Evolutionary conservation across 2,888 invertebrate species (phyloP).

Genomic region (Lithodes maja): DNA sequence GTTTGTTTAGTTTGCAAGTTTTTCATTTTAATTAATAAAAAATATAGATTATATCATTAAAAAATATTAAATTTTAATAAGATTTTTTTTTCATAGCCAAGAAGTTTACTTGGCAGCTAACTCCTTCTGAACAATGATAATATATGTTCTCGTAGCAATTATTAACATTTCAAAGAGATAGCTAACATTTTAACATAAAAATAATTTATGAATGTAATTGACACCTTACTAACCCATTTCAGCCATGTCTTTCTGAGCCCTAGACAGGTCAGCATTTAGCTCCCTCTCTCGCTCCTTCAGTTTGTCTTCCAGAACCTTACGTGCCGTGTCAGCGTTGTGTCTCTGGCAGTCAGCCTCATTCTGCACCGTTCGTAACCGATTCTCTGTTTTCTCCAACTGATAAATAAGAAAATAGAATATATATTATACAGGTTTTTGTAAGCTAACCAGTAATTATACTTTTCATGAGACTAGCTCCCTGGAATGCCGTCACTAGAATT

Average conservation of each 20-base stretch:
- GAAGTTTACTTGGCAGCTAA: not conserved
- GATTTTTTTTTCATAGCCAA: too few species aligned
- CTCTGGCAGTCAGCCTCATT: constrained; percentile 64
- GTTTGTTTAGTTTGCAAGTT: too few species aligned
- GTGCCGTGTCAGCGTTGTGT: constrained; percentile 54
- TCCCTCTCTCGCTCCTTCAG: constrained; percentile 53
- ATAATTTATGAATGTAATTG: too few species aligned
- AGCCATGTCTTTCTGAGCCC: constrained; percentile 48
- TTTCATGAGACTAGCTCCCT: too few species aligned
- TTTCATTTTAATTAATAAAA: too few species aligned
- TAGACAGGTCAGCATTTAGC: constrained; percentile 39
- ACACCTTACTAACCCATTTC: constrained; percentile 37
- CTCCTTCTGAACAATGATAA: not conserved
- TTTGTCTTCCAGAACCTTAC: constrained; percentile 55
- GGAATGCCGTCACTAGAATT: too few species aligned
- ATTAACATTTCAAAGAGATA: too few species aligned
- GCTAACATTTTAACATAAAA: too few species aligned
- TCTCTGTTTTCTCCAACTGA: constrained; percentile 41
- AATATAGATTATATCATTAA: too few species aligned
- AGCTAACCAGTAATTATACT: not conserved
- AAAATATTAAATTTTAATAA: too few species aligned
- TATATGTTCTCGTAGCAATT: not conserved
- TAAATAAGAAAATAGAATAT: not conserved
- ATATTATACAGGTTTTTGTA: not conserved
- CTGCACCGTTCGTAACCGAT: constrained; percentile 41